Base-by-base conservation (phyloP, 92 coral and sea anemone genomes). In the Diadumene lineata region DNA sequence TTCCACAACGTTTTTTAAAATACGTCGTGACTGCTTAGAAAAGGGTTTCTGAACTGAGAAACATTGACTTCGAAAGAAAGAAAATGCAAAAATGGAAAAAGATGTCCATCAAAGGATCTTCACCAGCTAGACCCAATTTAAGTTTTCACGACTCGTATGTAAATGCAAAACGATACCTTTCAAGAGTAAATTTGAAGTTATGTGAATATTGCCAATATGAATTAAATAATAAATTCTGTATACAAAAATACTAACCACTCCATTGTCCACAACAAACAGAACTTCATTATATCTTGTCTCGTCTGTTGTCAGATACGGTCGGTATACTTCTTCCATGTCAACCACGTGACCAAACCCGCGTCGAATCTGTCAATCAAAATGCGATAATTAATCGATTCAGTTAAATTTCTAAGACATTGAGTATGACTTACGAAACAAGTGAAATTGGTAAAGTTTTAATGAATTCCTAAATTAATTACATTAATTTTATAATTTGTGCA, bases 241-340 rank as follows among this genome's bases (percentile, higher is more conserved):
- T 38, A 38, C 48, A 38, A 38, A 4, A 38, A 38, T 29, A 30
- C 87, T 82, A 28, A 82, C 87, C 44, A 82, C 32, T 21, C 33
- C 60, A 27, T 69, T 44, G 24, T 82, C 87, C 21, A 77, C 74
- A 7, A 69, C 74, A 31, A 82, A 56, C 29, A 76, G 0, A 16
- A 82, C 29, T 44, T 82, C 87, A 25, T 48, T 70, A 65, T 82
- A 82, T 38, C 87, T 27, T 11, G 87, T 82, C 55, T 82, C 79
- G 16, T 82, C 50, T 2, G 87, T 82, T 34, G 87, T 76, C 1
- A 82, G 76, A 66, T 76, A 82, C 22, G 72, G 56, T 31, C 34
- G 29, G 51, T 82, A 82, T 15, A 43, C 27, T 0, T 82, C 82
- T n/a, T 82, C 87, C 19, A 63, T 43, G 34, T 82, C 69, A 31